Evolutionary conservation across 2,888 invertebrate species (phyloP).

Genomic region (Vandiemenella viatica): DNA sequence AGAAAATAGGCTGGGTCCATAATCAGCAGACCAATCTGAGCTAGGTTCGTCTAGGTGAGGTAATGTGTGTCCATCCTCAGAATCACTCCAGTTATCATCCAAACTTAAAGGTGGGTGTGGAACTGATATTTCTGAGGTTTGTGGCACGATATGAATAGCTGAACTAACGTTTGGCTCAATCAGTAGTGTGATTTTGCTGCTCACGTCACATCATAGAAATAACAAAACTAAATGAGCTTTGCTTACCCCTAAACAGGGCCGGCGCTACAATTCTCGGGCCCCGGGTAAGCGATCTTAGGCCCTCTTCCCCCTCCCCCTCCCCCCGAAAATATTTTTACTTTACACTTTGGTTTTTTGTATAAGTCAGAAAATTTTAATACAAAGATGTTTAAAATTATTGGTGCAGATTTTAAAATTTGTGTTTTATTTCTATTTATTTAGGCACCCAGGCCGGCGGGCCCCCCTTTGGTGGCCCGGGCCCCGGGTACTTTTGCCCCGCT

Average conservation of each 20-base stretch:
- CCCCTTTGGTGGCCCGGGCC: too few relatives aligned
- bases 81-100: conserved; percentile 7
- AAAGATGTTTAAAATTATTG: too few relatives aligned
- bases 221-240: neutral
- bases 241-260: neutral
- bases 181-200: conserved; percentile 3
- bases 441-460: too few relatives aligned
- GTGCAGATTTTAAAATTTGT: too few relatives aligned
- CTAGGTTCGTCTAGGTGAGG: neutral
- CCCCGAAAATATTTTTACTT: too few relatives aligned
- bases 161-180: conserved; percentile 10
- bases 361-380: too few relatives aligned
- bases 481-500: too few relatives aligned
- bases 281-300: too few relatives aligned
- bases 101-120: conserved; percentile 10
- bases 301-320: too few relatives aligned
- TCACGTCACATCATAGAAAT: conserved; percentile 2
- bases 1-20: neutral
- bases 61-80: neutral
- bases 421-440: too few relatives aligned
- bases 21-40: neutral
- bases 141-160: conserved; percentile 10
- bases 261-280: too few relatives aligned
- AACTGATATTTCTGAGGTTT: conserved; percentile 8
- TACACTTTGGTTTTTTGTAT: too few relatives aligned